Conservation (phyloP, 2,888 invertebrate genomes). For the Embidobia sp. region DNA sequence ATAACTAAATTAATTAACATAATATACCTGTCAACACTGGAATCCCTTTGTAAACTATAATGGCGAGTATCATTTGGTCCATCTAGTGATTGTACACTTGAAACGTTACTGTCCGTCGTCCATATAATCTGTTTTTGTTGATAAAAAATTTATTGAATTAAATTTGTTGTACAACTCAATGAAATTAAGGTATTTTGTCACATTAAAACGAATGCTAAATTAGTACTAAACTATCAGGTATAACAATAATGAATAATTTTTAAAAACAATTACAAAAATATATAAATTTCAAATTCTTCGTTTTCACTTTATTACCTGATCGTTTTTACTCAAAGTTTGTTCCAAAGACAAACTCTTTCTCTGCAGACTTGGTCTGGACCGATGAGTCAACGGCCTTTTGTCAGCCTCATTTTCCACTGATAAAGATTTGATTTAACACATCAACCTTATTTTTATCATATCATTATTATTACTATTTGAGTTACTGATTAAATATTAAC, state of each 20-base stretch:
- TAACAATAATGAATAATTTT: too few relatives aligned
- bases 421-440: conserved; percentile 82
- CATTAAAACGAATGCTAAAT: too few relatives aligned
- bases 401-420: conserved; percentile 85
- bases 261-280: conserved; percentile 1
- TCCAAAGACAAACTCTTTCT: conserved; percentile 88
- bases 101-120: conserved; percentile 92
- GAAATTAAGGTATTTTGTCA: too few relatives aligned
- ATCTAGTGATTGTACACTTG: conserved; percentile 91
- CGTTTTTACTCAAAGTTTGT: conserved; percentile 83
- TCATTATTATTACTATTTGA: too few relatives aligned
- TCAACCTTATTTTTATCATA: too few relatives aligned
- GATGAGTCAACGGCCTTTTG: conserved; percentile 77
- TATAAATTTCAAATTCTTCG: too few relatives aligned
- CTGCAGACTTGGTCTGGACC: conserved; percentile 84
- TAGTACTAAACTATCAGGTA: too few relatives aligned
- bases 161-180: too few relatives aligned
- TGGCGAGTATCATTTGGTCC: conserved; percentile 84
- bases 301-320: conserved; percentile 66
- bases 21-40: conserved; percentile 89
- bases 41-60: conserved; percentile 86
- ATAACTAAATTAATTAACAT: background rate
- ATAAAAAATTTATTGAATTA: too few relatives aligned
- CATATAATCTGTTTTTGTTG: conserved; percentile 85
- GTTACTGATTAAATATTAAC: too few relatives aligned